Base-by-base conservation (phyloP, 2,888 invertebrate genomes). In the Agriopis leucophaearia region DNA sequence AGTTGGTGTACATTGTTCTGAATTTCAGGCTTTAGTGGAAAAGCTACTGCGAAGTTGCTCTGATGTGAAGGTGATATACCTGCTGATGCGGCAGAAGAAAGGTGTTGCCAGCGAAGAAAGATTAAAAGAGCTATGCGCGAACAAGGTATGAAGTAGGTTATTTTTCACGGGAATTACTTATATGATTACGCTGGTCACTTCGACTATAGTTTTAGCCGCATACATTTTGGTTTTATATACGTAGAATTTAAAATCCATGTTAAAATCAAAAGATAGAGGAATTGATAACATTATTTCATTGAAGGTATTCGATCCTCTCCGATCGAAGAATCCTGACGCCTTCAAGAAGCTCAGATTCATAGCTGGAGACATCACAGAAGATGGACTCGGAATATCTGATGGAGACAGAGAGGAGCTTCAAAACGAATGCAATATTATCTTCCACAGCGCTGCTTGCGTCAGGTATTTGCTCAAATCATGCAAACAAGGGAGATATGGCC, bases 371-470 rank as follows among this genome's bases (percentile, higher is more conserved):
- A 94, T 96, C 15, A 88, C 95, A 16, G 90, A 93, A 52, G 94
- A 95, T 4, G 93, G 94, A 16, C 91, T 97, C 54, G 96, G 95
- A 0, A 89, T 96, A 18, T 94, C 94, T 42, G 84, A 94, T 35
- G 92, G 94, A 36, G 95, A 96, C 75, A 94, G 94, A 55, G 86
- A 91, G 56, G 90, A 94, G 59, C 82, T 97, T 16, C 91, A 94
- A 68, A 88, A 94, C 44, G 94, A 96, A 58, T 95, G 97, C 55
- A 94, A 96, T 60, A 94, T 97, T 12, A 94, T 98, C 0, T 97
- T 98, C 83, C 98, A 98, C 83, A 97, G 97, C 82, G 98, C 98
- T 0, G 98, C 98, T 8, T 97, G 97, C 77, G 97, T 98, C 50
- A 95, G 96, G 87, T 94, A 74, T 38, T 9, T 42, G 9, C 12